phyloP scores from a whole-genome alignment of 2,888 invertebrate species.

The Melikaiella ostensackeni region DNA sequence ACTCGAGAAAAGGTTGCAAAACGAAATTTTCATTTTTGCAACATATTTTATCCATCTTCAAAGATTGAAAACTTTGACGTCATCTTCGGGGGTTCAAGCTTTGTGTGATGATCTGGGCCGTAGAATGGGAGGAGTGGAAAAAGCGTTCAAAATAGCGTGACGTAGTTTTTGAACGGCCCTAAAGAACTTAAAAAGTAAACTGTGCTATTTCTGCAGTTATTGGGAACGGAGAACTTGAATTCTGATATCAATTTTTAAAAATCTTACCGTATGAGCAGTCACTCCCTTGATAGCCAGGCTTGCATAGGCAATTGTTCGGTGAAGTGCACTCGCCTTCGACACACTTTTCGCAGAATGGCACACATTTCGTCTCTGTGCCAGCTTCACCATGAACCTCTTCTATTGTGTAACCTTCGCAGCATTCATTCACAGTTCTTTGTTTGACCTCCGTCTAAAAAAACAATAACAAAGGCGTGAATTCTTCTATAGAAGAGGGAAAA shows the following conservation, averaged over 20 bases:
- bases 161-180: too few relatives aligned
- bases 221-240: too few relatives aligned
- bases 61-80: too few relatives aligned
- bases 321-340: constrained; percentile 81
- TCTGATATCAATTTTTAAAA: neutral
- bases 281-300: constrained; percentile 81
- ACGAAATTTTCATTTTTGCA: too few relatives aligned
- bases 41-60: too few relatives aligned
- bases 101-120: too few relatives aligned
- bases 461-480: neutral
- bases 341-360: constrained; percentile 77
- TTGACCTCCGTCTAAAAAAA: constrained; percentile 83
- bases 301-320: constrained; percentile 81
- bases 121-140: too few relatives aligned
- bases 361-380: constrained; percentile 67
- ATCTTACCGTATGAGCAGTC: constrained; percentile 81
- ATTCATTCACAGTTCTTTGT: constrained; percentile 83
- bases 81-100: too few relatives aligned
- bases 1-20: too few relatives aligned
- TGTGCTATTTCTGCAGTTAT: too few relatives aligned
- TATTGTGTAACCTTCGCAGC: constrained; percentile 87
- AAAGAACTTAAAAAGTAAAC: neutral
- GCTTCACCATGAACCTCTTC: constrained; percentile 69
- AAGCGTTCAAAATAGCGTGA: too few relatives aligned
- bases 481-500: neutral